Base-by-base conservation (phyloP, 2,797 vertebrate genomes). In the Eutrigla gurnardus region DNA sequence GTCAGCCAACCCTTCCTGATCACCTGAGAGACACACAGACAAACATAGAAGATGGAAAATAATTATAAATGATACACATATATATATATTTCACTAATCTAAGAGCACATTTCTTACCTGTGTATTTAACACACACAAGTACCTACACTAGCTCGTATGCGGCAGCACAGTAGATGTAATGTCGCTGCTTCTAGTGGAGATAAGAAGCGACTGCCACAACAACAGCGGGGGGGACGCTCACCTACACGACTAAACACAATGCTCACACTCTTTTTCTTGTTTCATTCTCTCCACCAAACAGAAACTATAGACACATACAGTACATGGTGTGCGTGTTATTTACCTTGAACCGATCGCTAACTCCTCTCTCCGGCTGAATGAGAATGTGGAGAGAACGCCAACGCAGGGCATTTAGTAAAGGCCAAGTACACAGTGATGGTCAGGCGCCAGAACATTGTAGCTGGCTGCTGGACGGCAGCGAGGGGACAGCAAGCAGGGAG, bases 1-100 rank as follows among this genome's bases (percentile, higher is more conserved):
- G 97, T 99, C 89, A 99, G 93, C 97, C 98, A 99, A 75, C 97
- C 98, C 92, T 98, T 99, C 55, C 97, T 96, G 93, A 99, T 99
- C 86, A 99, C 97, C 98, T 99, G 77, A 65, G 73, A 77, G 58
- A 80, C n/a, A 87, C 33, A 67, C 4, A 47, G 13, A 79, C 12
- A 70, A 17, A 70, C n/a, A 73, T 8, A 62, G 7, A 37, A n/a
- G 36, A 18, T 8, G 7, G 0, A 52, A 74, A 46, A 1, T 8
- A 2, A 70, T n/a, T 36, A 47, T 37, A 13, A 68, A 49, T 9
- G 6, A 63, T 14, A 17, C 0, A 8, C 32, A 62, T 25, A 25
- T 25, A 25, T 25, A n/a, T n/a, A n/a, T n/a, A n/a, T n/a, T n/a
- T n/a, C n/a, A n/a, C n/a, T n/a, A n/a, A n/a, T n/a, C n/a, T n/a